These are phyloP conservation scores for Garrulus glandarius DNA, from an alignment of 2,797 vertebrate genomes.

Conservation along the genomic window DNA sequence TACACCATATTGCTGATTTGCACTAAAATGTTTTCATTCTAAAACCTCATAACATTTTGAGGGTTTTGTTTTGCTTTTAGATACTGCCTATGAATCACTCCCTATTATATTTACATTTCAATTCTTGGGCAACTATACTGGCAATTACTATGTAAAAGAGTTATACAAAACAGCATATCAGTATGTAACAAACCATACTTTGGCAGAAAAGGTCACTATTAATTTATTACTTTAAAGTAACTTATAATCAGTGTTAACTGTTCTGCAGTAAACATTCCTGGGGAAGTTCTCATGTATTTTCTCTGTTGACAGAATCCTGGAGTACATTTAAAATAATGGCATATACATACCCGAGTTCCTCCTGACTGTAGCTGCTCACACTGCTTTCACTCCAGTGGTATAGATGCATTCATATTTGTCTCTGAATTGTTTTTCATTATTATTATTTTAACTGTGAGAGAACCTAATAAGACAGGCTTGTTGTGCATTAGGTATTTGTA, in stretches of 20 bases:
- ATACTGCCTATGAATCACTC: constrained; percentile 18
- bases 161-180: not conserved
- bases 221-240: constrained; percentile 35
- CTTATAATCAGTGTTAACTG: not conserved
- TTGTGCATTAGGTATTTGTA: not conserved
- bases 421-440: rapidly evolving
- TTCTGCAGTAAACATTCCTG: not conserved
- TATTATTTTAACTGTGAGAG: not conserved
- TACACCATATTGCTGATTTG: constrained; percentile 34
- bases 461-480: not conserved
- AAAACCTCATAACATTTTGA: constrained; percentile 20
- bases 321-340: not conserved
- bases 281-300: not conserved
- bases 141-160: constrained; percentile 24
- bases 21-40: constrained; percentile 19
- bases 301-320: not conserved
- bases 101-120: constrained; percentile 4
- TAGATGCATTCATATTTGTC: not conserved
- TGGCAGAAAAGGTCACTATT: constrained; percentile 11
- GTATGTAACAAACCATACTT: not conserved
- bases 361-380: not conserved
- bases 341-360: not conserved
- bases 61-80: not conserved
- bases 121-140: not conserved
- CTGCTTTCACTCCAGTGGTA: not conserved